These are phyloP conservation scores for Miltochrista miniata DNA, from an alignment of 2,888 invertebrate species.

Conservation along the genomic window DNA sequence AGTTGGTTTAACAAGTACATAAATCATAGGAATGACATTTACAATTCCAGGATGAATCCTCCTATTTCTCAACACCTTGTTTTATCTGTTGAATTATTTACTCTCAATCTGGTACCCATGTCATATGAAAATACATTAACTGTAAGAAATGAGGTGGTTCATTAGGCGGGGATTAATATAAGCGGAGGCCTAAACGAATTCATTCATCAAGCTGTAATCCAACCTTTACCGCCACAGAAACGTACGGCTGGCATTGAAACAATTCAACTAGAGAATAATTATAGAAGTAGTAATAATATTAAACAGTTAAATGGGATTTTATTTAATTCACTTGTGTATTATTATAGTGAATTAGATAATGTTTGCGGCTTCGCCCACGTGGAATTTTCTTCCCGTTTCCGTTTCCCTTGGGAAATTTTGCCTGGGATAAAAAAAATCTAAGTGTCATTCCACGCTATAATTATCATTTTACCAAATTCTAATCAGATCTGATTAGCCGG, in stretches of 20 bases:
- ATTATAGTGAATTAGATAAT: too few species aligned
- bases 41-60: constrained; percentile 1
- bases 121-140: constrained; percentile 17
- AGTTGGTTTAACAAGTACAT: not conserved
- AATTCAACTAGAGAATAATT: too few species aligned
- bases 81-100: constrained; percentile 3
- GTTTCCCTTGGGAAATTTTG: too few species aligned
- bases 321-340: too few species aligned
- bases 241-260: constrained; percentile 17
- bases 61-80: constrained; percentile 3
- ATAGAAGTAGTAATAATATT: too few species aligned
- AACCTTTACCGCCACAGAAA: constrained; percentile 34
- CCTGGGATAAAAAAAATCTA: too few species aligned
- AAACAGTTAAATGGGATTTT: too few species aligned
- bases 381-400: too few species aligned
- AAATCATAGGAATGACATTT: not conserved
- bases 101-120: constrained; percentile 5
- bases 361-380: too few species aligned
- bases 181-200: constrained; percentile 37
- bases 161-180: constrained; percentile 51
- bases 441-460: too few species aligned
- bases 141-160: constrained; percentile 43
- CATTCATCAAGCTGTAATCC: constrained; percentile 53
- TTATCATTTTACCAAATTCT: too few species aligned
- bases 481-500: too few species aligned